These are phyloP conservation scores for Oncorhynchus kisutch DNA, from an alignment of 2,113 vertebrate species.

Conservation along the genomic window DNA sequence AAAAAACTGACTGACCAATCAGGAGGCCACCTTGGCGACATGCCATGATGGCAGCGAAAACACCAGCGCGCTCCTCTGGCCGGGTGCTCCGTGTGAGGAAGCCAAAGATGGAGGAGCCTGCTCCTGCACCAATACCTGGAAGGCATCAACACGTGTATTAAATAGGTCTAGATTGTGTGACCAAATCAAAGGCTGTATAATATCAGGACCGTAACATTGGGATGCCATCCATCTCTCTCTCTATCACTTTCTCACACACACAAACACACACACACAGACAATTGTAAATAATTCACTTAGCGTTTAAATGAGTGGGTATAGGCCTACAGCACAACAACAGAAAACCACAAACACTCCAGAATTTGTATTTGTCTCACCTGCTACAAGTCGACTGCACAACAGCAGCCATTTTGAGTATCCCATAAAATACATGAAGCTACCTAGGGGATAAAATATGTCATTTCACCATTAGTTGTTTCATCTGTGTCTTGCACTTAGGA, in stretches of 20 bases:
- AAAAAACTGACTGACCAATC: slow-evolving; percentile 71
- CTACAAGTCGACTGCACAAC: slow-evolving; percentile 78
- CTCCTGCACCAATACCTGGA: slow-evolving; percentile 79
- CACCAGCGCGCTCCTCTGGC: slow-evolving; percentile 1
- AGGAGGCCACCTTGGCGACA: slow-evolving; percentile 80
- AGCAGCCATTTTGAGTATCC: slow-evolving; percentile 83
- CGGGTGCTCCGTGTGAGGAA: slow-evolving; percentile 75
- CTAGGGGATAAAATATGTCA: slow-evolving; percentile 48
- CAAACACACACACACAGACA: no score
- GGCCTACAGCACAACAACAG: no score
- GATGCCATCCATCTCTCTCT: no score
- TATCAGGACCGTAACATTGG: no score
- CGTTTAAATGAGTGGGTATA: no score
- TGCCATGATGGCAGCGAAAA: slow-evolving; percentile 83
- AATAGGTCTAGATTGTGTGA: background rate
- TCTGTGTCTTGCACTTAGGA: background rate
- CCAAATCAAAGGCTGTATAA: no score
- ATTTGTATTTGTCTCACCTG: slow-evolving; percentile 65
- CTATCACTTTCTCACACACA: no score
- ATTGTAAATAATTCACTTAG: no score
- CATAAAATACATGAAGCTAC: slow-evolving; percentile 85
- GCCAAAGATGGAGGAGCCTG: slow-evolving; percentile 81
- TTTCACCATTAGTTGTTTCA: background rate
- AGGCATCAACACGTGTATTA: background rate
- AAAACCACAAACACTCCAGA: no score